phyloP scores from a whole-genome alignment of 1,140 invertebrate genomes.

The Lepidurus couesii region DNA sequence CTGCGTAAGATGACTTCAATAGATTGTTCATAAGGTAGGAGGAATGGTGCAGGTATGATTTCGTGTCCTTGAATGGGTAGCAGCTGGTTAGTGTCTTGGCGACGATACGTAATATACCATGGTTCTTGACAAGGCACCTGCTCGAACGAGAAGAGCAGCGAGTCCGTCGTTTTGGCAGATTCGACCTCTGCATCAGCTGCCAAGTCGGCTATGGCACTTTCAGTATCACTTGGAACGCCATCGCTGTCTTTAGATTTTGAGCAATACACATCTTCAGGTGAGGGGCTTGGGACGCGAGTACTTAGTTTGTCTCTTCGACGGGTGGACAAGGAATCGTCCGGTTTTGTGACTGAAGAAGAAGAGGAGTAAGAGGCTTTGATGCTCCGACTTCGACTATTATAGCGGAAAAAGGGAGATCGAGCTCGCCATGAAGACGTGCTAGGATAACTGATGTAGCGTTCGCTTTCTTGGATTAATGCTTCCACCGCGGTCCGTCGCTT shows the following conservation, averaged over 20 bases:
- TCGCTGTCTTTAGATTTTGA: neutral
- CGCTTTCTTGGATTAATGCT: slow-evolving; percentile 9
- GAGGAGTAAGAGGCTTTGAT: neutral
- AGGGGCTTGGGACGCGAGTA: neutral
- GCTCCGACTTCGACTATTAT: slow-evolving; percentile 4
- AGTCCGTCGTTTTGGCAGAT: neutral
- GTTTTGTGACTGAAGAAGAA: neutral
- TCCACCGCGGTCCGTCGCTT: neutral
- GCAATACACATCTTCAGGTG: neutral
- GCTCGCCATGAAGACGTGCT: neutral
- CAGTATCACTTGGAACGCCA: slow-evolving; percentile 12
- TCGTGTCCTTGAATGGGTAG: neutral
- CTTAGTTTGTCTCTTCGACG: slow-evolving; percentile 9
- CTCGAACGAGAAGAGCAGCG: neutral
- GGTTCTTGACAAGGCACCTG: slow-evolving; percentile 5
- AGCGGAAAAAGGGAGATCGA: slow-evolving; percentile 8
- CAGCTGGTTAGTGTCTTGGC: neutral
- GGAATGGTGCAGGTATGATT: slow-evolving; percentile 48
- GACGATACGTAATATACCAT: neutral
- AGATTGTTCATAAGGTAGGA: slow-evolving; percentile 67
- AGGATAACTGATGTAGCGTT: slow-evolving; percentile 6
- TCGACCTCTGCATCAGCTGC: neutral
- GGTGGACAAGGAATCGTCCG: neutral
- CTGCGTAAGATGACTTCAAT: slow-evolving; percentile 30
- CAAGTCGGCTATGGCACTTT: neutral